A percentile compares a stretch with the other conserved stretches of the same genome.
phyloP scores from a whole-genome alignment of 2,797 vertebrate genomes.

The Rhynchotus rufescens region DNA sequence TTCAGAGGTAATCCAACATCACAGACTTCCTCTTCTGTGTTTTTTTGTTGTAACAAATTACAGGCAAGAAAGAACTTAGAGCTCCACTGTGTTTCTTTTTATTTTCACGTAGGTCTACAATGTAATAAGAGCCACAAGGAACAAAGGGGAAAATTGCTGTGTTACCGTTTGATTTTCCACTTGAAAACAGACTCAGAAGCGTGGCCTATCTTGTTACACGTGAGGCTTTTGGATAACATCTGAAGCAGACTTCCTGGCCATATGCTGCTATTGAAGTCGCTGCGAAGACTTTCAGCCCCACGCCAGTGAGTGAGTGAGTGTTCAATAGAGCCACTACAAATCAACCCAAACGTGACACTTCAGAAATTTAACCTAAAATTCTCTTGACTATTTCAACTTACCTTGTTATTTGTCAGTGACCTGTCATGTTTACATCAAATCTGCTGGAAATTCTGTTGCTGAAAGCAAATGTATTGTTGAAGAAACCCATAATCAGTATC shows the following conservation, averaged over 20 bases:
- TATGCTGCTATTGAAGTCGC: neutral
- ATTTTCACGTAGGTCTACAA: neutral
- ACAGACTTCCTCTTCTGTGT: neutral
- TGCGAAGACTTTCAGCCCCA: neutral
- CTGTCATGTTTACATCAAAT: neutral
- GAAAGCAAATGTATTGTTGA: neutral
- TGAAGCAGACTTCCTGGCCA: neutral
- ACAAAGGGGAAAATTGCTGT: neutral
- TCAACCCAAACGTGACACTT: neutral
- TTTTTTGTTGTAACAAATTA: neutral
- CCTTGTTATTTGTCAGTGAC: neutral
- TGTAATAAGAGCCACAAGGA: neutral
- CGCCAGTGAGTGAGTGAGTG: neutral
- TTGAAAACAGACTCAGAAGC: neutral
- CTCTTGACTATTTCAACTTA: neutral
- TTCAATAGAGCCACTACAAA: neutral
- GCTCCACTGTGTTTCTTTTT: neutral
- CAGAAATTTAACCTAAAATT: neutral
- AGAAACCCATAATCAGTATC: neutral
- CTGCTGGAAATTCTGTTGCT: slow-evolving; percentile 11
- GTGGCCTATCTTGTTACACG: neutral
- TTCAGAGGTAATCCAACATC: neutral
- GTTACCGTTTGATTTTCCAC: slow-evolving; percentile 7
- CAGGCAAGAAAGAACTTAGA: neutral
- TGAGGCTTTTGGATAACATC: neutral